Conservation (phyloP, 2,113 vertebrate genomes). For the human region GRCh38 chr5:85290501-85291000, state of each 20-base stretch:
- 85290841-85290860: conserved; percentile 71
- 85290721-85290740: conserved; percentile 52
- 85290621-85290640: background rate
- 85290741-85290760: conserved; percentile 80
- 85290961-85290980: background rate
- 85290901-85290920: background rate
- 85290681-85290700: conserved; percentile 41
- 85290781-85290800: conserved; percentile 77
- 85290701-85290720: conserved; percentile 67
- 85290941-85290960: background rate
- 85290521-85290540: background rate
- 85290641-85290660: conserved; percentile 14
- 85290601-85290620: background rate
- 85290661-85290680: conserved; percentile 9
- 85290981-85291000: background rate
- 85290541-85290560: background rate
- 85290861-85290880: conserved; percentile 63
- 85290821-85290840: conserved; percentile 52
- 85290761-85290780: conserved; percentile 74
- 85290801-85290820: conserved; percentile 69
- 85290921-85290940: background rate
- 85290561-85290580: background rate
- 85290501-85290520: background rate
- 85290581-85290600: background rate
- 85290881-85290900: background rate